Base-by-base conservation (phyloP, 2,888 invertebrate species). In the Ophion slaviceki region DNA sequence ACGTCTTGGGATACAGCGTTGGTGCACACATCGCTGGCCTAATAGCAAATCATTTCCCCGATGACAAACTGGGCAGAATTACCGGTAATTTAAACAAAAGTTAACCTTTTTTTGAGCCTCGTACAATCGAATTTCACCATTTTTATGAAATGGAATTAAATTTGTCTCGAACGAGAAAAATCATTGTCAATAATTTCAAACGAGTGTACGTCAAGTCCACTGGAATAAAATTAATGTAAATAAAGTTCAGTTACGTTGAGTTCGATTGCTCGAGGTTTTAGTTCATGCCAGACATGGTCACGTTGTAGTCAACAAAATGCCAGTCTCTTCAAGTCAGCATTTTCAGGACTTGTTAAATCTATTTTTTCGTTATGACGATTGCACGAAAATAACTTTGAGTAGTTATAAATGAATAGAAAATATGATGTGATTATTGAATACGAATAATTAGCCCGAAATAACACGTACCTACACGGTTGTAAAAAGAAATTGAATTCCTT, bases 1-100 rank as follows among this genome's bases (percentile, higher is more conserved):
- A 98, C 92, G 95, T 98, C 1, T 96, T 98, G 81, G 98, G 98
- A 0, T 98, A 98, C 94, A 97, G 97, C 92, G 97, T 98, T 36
- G 98, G 98, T 0, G 97, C 98, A 0, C 98, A 98, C 91, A 98
- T 98, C 83, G 96, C 97, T 6, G 98, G 98, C 0, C 94, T 98
- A 66, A 96, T 97, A 0, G 97, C 98, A 59, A 98, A 98, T 93
- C 96, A 96, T 90, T 92, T 98, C 61, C 94, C 95, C 67, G 95
- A 96, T 90, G 97, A 97, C 61, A 98, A 97, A 94, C 94, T 98
- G 75, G 98, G 98, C 36, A 95, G 98, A 90, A 98, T 98, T 75
- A 98, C 97, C 87, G 97, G 97, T 95, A 93, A 83, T 77, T 86
- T n/a, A 17, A 40, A 77, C 1, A n/a, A 32, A 4, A 40, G 32